phyloP scores from a whole-genome alignment of 2,113 vertebrate genomes.

The Sander lucioperca region DNA sequence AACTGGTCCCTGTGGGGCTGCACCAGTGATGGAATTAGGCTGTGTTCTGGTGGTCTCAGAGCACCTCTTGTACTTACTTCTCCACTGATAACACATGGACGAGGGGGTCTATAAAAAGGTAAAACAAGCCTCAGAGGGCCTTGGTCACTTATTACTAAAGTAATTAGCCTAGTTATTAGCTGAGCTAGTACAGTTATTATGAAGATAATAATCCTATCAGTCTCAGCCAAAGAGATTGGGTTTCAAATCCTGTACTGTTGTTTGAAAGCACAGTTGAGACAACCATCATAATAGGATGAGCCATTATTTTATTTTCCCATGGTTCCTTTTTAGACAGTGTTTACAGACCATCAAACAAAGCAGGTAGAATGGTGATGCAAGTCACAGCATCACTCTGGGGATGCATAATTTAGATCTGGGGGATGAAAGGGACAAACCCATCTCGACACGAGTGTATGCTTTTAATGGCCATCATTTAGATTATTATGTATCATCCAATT shows the following conservation, averaged over 20 bases:
- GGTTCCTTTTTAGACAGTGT: slow-evolving; percentile 36
- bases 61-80: slow-evolving; percentile 41
- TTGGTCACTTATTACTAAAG: slow-evolving; percentile 36
- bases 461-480: slow-evolving; percentile 67
- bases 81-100: slow-evolving; percentile 39
- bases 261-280: slow-evolving; percentile 4
- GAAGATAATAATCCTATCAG: slow-evolving; percentile 20
- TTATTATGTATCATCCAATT: slow-evolving; percentile 64
- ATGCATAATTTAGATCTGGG: slow-evolving; percentile 70
- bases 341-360: slow-evolving; percentile 50
- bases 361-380: slow-evolving; percentile 40
- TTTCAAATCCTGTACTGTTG: background rate
- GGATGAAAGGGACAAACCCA: slow-evolving; percentile 61
- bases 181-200: slow-evolving; percentile 12
- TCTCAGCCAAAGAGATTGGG: background rate
- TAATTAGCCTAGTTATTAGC: slow-evolving; percentile 52
- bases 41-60: slow-evolving; percentile 48
- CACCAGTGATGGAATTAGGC: slow-evolving; percentile 53
- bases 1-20: slow-evolving; percentile 40
- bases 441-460: slow-evolving; percentile 51
- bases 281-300: background rate
- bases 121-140: slow-evolving; percentile 40
- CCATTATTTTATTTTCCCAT: slow-evolving; percentile 11
- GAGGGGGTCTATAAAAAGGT: slow-evolving; percentile 41
- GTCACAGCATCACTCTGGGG: slow-evolving; percentile 58